Evolutionary conservation across 2,888 invertebrate genomes (phyloP), one percentile per base, ranked within the genome.

Genomic region (Yponomeuta sedellus): DNA sequence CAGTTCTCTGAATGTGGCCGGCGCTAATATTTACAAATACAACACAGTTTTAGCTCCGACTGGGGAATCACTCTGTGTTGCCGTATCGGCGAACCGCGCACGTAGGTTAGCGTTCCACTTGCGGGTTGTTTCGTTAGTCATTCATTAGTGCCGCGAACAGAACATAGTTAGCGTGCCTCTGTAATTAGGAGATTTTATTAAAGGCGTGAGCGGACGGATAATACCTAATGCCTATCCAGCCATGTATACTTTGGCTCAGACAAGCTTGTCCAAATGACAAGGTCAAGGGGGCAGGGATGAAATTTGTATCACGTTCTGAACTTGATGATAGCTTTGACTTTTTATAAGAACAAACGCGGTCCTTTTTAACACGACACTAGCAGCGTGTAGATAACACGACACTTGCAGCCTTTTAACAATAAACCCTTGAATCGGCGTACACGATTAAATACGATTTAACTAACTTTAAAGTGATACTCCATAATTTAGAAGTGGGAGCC

Each of bases 21-120:
- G 20, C 12, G 40, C 19, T 44, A 16, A 63, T 63, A 63, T 63
- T 63, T 63, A 63, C 40, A 63, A 40, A 63, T 63, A 63, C 44
- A 20, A 22, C 12, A 63, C 63, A 19, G 44, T 62, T 62, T 62
- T 62, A 44, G 63, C 63, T 19, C 28, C 40, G 44, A n/a, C 28
- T 61, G 28, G 61, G 34, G 34, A 34, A 61, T 61, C 59, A 52
- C 44, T 12, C 44, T 12, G 44, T 52, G 16, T 52, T 16, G 44
- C 12, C 44, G 44, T 52, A 52, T 16, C 44, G 12, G 44, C 16
- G 44, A 16, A 52, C 25, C 6, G 19, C 19, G 22, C 10, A 10
- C 22, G 59, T 20, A 12, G 22, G 22, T 22, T 59, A 22, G 25
- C 11, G 22, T 59, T 59, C 22, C n/a, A 59, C 25, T 59, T 59